A percentile compares a stretch with the other conserved stretches of the same genome.
phyloP scores from a whole-genome alignment of 53 echinoderm and acorn worm genomes.

The Henricia sp. region DNA sequence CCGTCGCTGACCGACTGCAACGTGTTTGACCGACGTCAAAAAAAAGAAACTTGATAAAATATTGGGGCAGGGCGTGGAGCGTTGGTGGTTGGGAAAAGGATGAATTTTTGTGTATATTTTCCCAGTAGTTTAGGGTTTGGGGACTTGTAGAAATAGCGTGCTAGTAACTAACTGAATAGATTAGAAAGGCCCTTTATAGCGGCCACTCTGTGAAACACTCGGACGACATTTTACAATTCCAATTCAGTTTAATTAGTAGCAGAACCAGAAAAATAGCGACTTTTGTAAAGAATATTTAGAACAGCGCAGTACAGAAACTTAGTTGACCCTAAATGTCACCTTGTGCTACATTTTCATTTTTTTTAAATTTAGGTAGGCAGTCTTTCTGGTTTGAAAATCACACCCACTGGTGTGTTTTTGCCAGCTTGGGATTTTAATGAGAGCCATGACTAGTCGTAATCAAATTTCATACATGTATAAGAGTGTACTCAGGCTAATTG shows the following conservation, averaged over 20 bases:
- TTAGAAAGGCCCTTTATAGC: slow-evolving; percentile 39
- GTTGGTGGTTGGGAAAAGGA: background rate
- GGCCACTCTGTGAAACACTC: slow-evolving; percentile 32
- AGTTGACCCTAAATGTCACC: too few relatives aligned
- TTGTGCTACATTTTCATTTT: too few relatives aligned
- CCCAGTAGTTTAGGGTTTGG: slow-evolving; percentile 29
- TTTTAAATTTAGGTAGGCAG: too few relatives aligned
- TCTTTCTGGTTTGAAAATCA: too few relatives aligned
- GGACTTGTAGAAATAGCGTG: slow-evolving; percentile 39
- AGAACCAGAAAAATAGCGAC: background rate
- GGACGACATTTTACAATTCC: background rate
- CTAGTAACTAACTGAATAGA: slow-evolving; percentile 27
- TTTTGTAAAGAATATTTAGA: too few relatives aligned
- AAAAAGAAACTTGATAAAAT: background rate
- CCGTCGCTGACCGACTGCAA: background rate
- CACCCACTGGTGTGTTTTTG: too few relatives aligned
- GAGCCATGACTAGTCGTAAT: too few relatives aligned
- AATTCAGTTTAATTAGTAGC: background rate
- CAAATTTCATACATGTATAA: too few relatives aligned
- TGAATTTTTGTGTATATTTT: slow-evolving; percentile 43
- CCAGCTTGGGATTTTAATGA: too few relatives aligned
- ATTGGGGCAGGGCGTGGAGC: background rate
- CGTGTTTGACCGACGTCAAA: background rate
- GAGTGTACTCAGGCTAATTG: too few relatives aligned
- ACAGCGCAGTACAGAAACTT: too few relatives aligned